phyloP scores from a whole-genome alignment of 92 coral and sea anemone species.

The Phenganax subtilis region DNA sequence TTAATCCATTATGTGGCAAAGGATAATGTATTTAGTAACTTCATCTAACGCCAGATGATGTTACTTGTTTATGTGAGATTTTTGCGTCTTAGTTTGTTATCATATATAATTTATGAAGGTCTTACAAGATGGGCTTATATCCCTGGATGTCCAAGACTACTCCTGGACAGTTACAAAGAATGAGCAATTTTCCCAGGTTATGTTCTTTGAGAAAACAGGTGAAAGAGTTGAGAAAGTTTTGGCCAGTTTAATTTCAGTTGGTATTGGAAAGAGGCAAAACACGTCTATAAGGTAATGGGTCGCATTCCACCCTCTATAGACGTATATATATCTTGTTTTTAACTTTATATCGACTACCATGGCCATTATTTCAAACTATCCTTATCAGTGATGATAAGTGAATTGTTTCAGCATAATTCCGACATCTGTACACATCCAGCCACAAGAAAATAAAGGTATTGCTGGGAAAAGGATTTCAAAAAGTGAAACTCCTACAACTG shows the following conservation, averaged over 20 bases:
- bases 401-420: slow-evolving; percentile 20
- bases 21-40: too few relatives aligned
- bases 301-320: not conserved
- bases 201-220: slow-evolving; percentile 19
- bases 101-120: not conserved
- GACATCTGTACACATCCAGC: slow-evolving; percentile 25
- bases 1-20: too few relatives aligned
- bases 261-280: slow-evolving; percentile 16
- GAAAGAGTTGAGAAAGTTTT: slow-evolving; percentile 32
- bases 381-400: not conserved
- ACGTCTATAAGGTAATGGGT: slow-evolving; percentile 23
- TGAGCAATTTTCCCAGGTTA: slow-evolving; percentile 26
- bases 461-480: not conserved
- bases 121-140: slow-evolving; percentile 5
- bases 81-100: not conserved
- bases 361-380: not conserved
- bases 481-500: not conserved
- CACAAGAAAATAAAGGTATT: not conserved
- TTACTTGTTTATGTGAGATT: not conserved
- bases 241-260: slow-evolving; percentile 2
- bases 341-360: not conserved
- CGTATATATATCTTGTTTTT: not conserved
- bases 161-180: slow-evolving; percentile 31
- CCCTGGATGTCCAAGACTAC: slow-evolving; percentile 13
- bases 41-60: not conserved